phyloP scores from a whole-genome alignment of 2,888 invertebrate genomes.

The Tetanocera ferruginea region DNA sequence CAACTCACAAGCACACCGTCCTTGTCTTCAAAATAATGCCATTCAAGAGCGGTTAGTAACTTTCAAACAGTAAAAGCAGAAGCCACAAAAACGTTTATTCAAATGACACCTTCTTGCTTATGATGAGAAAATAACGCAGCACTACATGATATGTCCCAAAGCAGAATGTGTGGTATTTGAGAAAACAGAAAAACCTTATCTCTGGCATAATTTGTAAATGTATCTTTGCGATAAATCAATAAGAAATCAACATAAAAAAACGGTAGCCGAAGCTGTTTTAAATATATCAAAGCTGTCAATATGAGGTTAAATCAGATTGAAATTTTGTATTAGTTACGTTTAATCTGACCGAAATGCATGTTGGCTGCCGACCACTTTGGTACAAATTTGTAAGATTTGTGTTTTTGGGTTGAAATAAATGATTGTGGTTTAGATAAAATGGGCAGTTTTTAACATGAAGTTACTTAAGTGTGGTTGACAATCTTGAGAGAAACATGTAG shows the following conservation, averaged over 20 bases:
- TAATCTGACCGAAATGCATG: no score
- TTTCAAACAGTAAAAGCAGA: not conserved
- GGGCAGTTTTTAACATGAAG: no score
- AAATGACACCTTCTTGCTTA: conserved; percentile 6
- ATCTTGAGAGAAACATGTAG: no score
- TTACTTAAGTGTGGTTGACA: no score
- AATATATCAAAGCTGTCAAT: not conserved
- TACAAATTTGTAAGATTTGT: no score
- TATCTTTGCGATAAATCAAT: conserved; percentile 25
- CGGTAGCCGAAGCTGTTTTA: not conserved
- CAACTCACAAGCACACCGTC: not conserved
- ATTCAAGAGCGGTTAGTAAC: not conserved
- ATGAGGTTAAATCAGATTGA: no score
- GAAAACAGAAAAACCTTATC: not conserved
- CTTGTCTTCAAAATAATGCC: not conserved
- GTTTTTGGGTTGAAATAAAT: no score
- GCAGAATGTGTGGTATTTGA: conserved; percentile 12
- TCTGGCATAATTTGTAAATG: not conserved
- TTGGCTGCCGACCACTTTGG: no score
- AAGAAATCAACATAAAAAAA: conserved; percentile 10
- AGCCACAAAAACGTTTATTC: conserved; percentile 11
- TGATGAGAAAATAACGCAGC: not conserved
- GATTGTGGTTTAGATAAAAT: no score
- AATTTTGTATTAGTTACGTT: no score
- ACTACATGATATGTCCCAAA: not conserved